Conservation (phyloP, 92 coral and sea anemone species). For the Phenganax stokvisi region DNA sequence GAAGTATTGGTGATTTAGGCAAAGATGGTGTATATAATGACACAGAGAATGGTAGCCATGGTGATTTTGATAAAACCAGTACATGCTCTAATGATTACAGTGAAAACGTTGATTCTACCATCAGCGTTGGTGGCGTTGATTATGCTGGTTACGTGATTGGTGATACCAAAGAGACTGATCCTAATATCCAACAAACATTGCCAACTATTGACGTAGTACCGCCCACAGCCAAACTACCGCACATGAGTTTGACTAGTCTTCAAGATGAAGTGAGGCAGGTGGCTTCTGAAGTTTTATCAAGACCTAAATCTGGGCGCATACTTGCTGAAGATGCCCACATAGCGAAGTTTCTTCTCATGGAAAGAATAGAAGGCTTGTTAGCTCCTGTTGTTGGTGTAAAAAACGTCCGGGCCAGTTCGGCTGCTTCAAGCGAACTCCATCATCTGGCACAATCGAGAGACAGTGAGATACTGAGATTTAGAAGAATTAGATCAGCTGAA, state of each 20-base stretch:
- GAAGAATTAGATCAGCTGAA: slow-evolving; percentile 42
- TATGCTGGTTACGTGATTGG: background rate
- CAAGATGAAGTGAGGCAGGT: slow-evolving; percentile 85
- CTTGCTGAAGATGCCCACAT: slow-evolving; percentile 73
- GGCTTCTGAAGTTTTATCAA: slow-evolving; percentile 67
- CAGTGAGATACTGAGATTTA: background rate
- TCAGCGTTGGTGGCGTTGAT: background rate
- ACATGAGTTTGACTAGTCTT: slow-evolving; percentile 77
- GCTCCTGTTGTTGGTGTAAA: slow-evolving; percentile 54
- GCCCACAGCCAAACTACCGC: slow-evolving; percentile 26
- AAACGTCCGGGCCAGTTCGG: slow-evolving; percentile 81
- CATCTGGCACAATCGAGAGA: slow-evolving; percentile 29
- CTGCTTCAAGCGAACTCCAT: slow-evolving; percentile 49
- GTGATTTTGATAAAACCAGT: background rate
- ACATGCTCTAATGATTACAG: slow-evolving; percentile 20
- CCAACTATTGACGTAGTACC: background rate
- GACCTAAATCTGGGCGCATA: slow-evolving; percentile 84
- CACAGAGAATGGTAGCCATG: slow-evolving; percentile 6
- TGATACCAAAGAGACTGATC: background rate
- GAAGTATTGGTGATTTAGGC: slow-evolving; percentile 3
- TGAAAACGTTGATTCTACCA: background rate
- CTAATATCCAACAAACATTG: background rate
- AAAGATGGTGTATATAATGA: slow-evolving; percentile 14
- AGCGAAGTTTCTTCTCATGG: slow-evolving; percentile 87
- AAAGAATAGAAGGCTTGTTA: slow-evolving; percentile 64